Evolutionary conservation across 2,797 vertebrate genomes (phyloP).

Genomic region (Danio tinwini): DNA sequence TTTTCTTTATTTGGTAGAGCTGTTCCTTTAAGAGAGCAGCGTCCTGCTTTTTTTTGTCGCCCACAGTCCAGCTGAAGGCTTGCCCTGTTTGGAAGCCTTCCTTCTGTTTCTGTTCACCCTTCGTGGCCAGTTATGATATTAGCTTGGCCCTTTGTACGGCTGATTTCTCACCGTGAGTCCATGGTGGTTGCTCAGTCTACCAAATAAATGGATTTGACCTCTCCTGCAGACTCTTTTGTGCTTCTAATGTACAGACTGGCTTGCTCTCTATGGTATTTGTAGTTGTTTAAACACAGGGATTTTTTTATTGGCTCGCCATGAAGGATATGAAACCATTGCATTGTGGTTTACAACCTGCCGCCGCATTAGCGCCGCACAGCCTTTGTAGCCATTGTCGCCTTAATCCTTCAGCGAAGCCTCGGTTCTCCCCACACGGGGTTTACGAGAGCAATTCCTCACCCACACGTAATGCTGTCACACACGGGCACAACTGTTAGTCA

Average conservation of each 20-base stretch:
- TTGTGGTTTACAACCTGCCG: slow-evolving; percentile 28
- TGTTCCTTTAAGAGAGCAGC: slow-evolving; percentile 30
- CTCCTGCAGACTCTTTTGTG: slow-evolving; percentile 27
- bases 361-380: slow-evolving; percentile 1
- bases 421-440: slow-evolving; percentile 5
- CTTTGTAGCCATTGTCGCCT: slow-evolving; percentile 36
- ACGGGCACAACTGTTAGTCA: slow-evolving; percentile 26
- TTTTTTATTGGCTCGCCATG: slow-evolving; percentile 34
- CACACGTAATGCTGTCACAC: slow-evolving; percentile 15
- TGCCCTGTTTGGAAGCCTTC: slow-evolving; percentile 24
- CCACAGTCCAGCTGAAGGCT: slow-evolving; percentile 29
- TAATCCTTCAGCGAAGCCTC: slow-evolving; percentile 14
- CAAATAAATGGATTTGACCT: slow-evolving; percentile 45
- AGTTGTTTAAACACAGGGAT: slow-evolving; percentile 36
- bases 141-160: slow-evolving; percentile 34
- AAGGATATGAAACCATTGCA: slow-evolving; percentile 8
- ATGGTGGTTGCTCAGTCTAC: slow-evolving; percentile 41
- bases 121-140: slow-evolving; percentile 35
- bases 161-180: slow-evolving; percentile 35
- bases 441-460: slow-evolving; percentile 29
- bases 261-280: slow-evolving; percentile 13
- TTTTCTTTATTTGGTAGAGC: background rate
- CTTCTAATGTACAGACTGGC: slow-evolving; percentile 10
- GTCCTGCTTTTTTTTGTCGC: slow-evolving; percentile 32
- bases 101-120: slow-evolving; percentile 44